Base-by-base conservation (phyloP, 2,888 invertebrate genomes). In the Falcaria lacertinaria region DNA sequence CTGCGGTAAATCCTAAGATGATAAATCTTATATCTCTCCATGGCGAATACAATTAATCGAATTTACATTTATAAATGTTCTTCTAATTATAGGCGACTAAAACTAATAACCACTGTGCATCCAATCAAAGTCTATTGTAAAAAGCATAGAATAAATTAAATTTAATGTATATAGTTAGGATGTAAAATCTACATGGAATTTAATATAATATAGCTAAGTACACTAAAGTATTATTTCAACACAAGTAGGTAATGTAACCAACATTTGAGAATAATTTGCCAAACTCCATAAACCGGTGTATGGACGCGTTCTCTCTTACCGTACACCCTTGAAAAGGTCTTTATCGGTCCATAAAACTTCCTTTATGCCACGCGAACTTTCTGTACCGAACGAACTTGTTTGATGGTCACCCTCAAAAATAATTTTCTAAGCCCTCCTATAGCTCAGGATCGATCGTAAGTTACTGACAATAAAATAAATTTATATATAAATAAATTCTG, bases 311-410 rank as follows among this genome's bases (percentile, higher is more conserved):
- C 63, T 62, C 69, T 66, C 69, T 69, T 64, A 69, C 66, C 64
- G 68, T 60, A 61, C 72, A 76, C 78, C 81, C 74, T 83, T 78
- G 74, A 79, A 81, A 83, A 79, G 77, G 80, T 79, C 80, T 86
- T 85, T 83, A 88, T 83, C 82, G 80, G 73, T 60, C 67, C 78
- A 82, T 85, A 88, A 85, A 87, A 84, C 80, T 82, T 84, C 65
- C 79, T 83, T 85, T 80, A 86, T 80, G 77, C 70, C 67, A 69
- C 70, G 69, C 70, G 71, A 80, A 81, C 69, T 83, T 82, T 80
- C 74, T 80, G 73, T 75, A 74, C 69, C 71, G 68, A 74, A 75
- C 74, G 77, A 75, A 82, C 70, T 80, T 81, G 79, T 79, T 80
- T 75, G 80, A 83, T 83, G 86, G 82, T 80, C 80, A 75, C 76